These are phyloP conservation scores for Pavo muticus DNA, from an alignment of 2,113 vertebrate genomes.

Conservation along the genomic window DNA sequence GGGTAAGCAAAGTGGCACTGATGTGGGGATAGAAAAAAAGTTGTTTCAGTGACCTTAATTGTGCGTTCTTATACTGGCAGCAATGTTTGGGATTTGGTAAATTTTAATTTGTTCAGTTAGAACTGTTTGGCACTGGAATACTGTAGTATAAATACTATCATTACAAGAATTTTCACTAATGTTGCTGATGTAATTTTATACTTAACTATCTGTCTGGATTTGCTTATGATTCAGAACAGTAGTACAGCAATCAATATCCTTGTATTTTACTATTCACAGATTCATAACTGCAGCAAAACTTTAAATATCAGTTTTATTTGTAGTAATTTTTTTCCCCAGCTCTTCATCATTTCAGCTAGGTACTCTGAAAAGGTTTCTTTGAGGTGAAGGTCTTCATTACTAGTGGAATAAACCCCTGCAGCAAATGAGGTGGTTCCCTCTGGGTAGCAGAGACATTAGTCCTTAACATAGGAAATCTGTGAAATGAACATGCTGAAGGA, in stretches of 20 bases:
- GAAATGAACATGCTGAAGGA: not conserved
- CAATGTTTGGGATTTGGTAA: not conserved
- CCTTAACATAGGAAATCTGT: not conserved
- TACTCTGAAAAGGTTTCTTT: not conserved
- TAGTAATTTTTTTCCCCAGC: not conserved
- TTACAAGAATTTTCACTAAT: not conserved
- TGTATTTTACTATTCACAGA: not conserved
- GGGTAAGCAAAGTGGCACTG: not conserved
- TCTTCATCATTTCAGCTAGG: not conserved
- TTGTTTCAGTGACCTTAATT: conserved; percentile 1
- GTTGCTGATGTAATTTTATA: not conserved
- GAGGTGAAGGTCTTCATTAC: not conserved
- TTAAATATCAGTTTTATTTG: not conserved
- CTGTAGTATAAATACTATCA: not conserved
- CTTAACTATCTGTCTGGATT: not conserved
- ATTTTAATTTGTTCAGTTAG: not conserved
- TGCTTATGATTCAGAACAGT: not conserved
- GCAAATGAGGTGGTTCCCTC: not conserved
- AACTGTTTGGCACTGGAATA: not conserved
- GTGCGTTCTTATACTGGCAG: not conserved
- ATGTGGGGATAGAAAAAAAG: not conserved
- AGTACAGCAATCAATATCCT: not conserved
- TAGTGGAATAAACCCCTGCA: not conserved
- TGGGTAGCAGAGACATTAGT: not conserved
- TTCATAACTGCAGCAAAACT: not conserved